Conservation (phyloP, 2,888 invertebrate genomes). For the Brachypalpus laphriformis region DNA sequence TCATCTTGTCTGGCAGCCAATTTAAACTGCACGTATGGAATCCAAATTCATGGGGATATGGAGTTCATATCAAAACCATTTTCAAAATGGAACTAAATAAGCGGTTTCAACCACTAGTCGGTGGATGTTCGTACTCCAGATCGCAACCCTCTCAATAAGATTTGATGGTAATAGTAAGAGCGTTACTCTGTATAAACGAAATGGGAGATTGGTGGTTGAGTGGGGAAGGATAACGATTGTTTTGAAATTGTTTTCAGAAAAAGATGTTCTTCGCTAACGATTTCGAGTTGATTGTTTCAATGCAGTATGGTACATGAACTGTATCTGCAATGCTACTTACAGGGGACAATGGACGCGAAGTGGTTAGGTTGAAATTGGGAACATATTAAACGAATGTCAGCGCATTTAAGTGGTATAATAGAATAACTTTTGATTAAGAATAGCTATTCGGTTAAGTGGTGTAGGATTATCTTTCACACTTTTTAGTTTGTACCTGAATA, state of each 20-base stretch:
- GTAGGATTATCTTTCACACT: too few relatives aligned
- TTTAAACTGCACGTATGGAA: conserved; percentile 24
- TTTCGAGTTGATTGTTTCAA: conserved; percentile 56
- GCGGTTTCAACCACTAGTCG: conserved; percentile 37
- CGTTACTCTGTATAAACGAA: conserved; percentile 7
- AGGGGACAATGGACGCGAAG: not conserved
- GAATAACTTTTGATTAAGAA: too few relatives aligned
- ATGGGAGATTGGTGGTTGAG: not conserved
- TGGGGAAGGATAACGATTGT: conserved; percentile 55
- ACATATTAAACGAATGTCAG: too few relatives aligned
- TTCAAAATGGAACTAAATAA: conserved; percentile 62
- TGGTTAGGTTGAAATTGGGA: not conserved
- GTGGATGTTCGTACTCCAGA: not conserved
- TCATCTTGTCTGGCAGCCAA: conserved; percentile 27
- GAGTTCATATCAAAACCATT: conserved; percentile 65
- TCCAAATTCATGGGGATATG: conserved; percentile 9
- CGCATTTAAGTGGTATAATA: too few relatives aligned
- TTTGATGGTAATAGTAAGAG: conserved; percentile 62
- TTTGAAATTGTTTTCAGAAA: conserved; percentile 42
- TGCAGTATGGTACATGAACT: not conserved
- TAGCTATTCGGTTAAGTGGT: too few relatives aligned
- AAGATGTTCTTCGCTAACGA: conserved; percentile 32
- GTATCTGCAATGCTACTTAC: not conserved
- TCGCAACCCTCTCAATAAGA: conserved; percentile 43
- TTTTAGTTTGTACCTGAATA: too few relatives aligned